Evolutionary conservation across 2,888 invertebrate genomes (phyloP), one percentile per base, ranked within the genome.

Genomic region (Galerucella nymphaeae): DNA sequence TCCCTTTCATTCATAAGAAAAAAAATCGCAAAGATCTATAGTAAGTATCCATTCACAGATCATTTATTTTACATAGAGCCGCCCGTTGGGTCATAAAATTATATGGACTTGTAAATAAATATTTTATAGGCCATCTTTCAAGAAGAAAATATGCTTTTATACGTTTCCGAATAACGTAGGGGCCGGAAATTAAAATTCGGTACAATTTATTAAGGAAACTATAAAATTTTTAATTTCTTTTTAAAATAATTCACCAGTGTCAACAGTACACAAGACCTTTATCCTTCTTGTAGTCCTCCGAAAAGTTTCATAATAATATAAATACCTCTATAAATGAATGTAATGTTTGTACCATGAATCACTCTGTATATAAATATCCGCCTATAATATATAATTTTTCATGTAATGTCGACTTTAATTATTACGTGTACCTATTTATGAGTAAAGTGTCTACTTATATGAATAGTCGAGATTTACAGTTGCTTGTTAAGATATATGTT

Each of bases 391-490:
- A 30, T 30, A 30, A 45, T 45, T 45, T 45, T 45, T 45, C 45
- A 45, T 45, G 45, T 13, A 13, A 4, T 73, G 77, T 76, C 74
- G 16, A n/a, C 14, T 79, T 76, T 77, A 80, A 82, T 82, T 81
- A 82, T 82, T 81, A 38, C 30, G 30, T 38, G 30, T 38, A 23
- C 23, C 23, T 23, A 83, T 83, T 82, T 82, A 82, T 83, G 82
- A 81, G 82, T 81, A 81, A 45, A 78, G 78, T 79, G 81, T 81
- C 81, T 80, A n/a, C n/a, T n/a, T n/a, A 38, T 38, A 38, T 38
- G 82, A 75, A 75, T 80, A 82, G 80, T 75, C 71, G 80, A 83
- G 81, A 83, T 83, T 83, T 84, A 83, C 82, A 77, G 80, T 82
- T 83, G 82, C 81, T 82, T 82, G 82, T 30, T 79, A 80, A 80